phyloP scores from a whole-genome alignment of 2,113 vertebrate genomes.

The Accipiter virgatus region DNA sequence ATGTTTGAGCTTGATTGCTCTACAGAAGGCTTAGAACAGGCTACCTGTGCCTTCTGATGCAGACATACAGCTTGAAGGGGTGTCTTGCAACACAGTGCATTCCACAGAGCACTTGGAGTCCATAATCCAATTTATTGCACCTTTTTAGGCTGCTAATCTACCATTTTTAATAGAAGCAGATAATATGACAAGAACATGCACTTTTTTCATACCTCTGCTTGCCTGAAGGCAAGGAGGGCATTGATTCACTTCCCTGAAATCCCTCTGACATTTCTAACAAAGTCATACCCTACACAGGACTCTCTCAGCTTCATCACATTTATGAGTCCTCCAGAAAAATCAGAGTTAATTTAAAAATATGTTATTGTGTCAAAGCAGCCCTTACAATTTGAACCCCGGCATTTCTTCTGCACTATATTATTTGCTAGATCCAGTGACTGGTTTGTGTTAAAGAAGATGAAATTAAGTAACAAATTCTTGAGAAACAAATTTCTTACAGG shows the following conservation, averaged over 20 bases:
- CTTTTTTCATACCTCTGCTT: background rate
- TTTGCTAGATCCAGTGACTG: background rate
- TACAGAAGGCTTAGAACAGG: background rate
- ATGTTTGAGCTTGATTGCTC: background rate
- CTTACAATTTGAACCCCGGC: background rate
- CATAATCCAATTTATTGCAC: background rate
- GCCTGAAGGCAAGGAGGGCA: background rate
- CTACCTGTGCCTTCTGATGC: background rate
- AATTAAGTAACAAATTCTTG: background rate
- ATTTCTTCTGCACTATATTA: background rate
- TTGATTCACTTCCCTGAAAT: background rate
- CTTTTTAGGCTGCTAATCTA: background rate
- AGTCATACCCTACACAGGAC: background rate
- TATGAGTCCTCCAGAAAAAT: background rate
- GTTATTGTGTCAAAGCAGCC: background rate
- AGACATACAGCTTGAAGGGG: background rate
- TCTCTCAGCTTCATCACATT: background rate
- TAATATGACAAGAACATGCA: background rate
- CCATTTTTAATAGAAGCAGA: background rate
- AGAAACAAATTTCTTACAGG: background rate
- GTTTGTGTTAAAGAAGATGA: background rate
- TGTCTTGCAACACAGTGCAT: background rate
- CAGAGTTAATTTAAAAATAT: background rate
- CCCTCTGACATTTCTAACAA: background rate
- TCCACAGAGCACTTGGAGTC: rapidly evolving